Conservation (phyloP, 2,888 invertebrate species). For the Mylabris sibirica region DNA sequence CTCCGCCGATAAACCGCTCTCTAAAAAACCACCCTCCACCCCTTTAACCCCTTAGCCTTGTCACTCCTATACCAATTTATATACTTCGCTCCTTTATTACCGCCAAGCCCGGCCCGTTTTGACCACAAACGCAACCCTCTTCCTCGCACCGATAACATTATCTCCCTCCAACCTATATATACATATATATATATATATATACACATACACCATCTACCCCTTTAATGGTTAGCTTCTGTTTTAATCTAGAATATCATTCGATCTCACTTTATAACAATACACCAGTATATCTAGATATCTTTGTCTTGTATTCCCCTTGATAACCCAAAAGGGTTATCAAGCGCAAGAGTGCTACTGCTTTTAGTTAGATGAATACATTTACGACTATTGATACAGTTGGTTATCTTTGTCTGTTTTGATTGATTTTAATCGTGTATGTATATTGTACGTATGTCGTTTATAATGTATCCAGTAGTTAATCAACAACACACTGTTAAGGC, state of each 20-base stretch:
- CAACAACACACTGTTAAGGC: conserved; percentile 63
- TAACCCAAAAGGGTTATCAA: conserved; percentile 63
- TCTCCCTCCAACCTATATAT: conserved; percentile 49
- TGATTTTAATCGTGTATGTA: neutral
- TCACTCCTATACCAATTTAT: conserved; percentile 66
- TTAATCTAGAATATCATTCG: conserved; percentile 59
- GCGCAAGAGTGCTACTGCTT: conserved; percentile 59
- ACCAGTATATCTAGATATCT: conserved; percentile 25
- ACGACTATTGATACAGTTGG: neutral
- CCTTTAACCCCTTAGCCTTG: conserved; percentile 58
- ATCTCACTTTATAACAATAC: conserved; percentile 22
- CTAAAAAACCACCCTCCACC: conserved; percentile 63
- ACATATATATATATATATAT: too few species aligned
- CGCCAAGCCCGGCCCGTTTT: conserved; percentile 73
- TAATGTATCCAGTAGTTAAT: conserved; percentile 52
- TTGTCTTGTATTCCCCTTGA: conserved; percentile 57
- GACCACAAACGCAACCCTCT: conserved; percentile 72
- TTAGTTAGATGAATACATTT: conserved; percentile 43
- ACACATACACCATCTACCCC: conserved; percentile 52
- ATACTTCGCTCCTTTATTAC: conserved; percentile 73
- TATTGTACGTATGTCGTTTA: conserved; percentile 43
- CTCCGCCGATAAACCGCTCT: conserved; percentile 59
- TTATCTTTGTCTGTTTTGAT: neutral
- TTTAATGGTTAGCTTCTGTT: conserved; percentile 60
- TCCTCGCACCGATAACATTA: conserved; percentile 65